A percentile compares a stretch with the other conserved stretches of the same genome.
Conservation (phyloP, 2,888 invertebrate genomes). For the Morpho helenor region DNA sequence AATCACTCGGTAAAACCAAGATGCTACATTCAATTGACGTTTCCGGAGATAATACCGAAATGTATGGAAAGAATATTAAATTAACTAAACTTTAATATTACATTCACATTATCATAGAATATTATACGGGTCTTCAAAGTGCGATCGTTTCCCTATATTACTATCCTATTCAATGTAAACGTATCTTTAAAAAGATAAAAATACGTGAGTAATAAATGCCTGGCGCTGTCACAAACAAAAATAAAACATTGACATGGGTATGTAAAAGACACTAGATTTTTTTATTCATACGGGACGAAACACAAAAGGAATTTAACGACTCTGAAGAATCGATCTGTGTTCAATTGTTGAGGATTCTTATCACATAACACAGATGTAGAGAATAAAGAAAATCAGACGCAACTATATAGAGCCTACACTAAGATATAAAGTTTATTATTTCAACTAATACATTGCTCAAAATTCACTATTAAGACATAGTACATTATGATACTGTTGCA, state of each 20-base stretch:
- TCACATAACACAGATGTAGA: conserved; percentile 40
- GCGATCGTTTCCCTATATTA: conserved; percentile 17
- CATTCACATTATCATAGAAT: background rate
- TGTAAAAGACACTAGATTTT: conserved; percentile 19
- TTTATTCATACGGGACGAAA: conserved; percentile 27
- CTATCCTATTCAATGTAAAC: conserved; percentile 22
- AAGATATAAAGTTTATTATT: no score
- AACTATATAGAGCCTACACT: no score
- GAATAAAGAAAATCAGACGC: no score
- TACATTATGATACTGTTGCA: no score
- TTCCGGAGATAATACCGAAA: no score
- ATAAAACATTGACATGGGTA: conserved; percentile 19
- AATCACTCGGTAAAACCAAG: no score
- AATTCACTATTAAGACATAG: no score
- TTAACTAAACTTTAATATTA: no score
- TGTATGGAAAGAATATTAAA: no score
- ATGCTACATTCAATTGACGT: no score
- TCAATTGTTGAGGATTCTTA: conserved; percentile 49
- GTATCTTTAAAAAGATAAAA: conserved; percentile 24
- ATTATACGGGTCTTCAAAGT: conserved; percentile 4
- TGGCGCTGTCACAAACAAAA: conserved; percentile 13
- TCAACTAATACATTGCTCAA: no score
- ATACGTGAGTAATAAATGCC: conserved; percentile 20
- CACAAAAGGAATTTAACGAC: conserved; percentile 29
- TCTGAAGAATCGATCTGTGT: conserved; percentile 29